Evolutionary conservation across 2,888 invertebrate species (phyloP).

Genomic region (Scaptomyza reducta): DNA sequence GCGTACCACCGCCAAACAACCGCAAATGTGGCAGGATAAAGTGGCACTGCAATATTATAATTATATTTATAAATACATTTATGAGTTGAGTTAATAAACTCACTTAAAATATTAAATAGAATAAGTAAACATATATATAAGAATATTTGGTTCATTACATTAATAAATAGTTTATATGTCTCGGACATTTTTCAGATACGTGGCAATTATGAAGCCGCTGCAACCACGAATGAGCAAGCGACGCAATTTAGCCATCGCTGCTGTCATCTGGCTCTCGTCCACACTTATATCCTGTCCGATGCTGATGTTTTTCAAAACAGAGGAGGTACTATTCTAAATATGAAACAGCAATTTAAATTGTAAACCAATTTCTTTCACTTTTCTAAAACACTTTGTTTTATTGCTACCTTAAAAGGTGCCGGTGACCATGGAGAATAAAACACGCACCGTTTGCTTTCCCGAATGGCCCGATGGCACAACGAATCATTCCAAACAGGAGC

Average conservation of each 20-base stretch:
- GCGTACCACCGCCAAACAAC: neutral
- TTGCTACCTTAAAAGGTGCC: slow-evolving; percentile 76
- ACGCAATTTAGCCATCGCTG: slow-evolving; percentile 92
- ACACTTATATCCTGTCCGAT: slow-evolving; percentile 93
- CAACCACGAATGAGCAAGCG: slow-evolving; percentile 94
- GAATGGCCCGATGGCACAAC: slow-evolving; percentile 94
- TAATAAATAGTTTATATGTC: slow-evolving; percentile 26
- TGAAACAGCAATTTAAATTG: neutral
- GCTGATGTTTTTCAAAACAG: slow-evolving; percentile 92
- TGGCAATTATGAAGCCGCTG: slow-evolving; percentile 97
- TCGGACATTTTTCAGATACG: slow-evolving; percentile 88
- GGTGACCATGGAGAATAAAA: slow-evolving; percentile 86
- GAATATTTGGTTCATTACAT: too few species aligned
- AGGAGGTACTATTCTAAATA: slow-evolving; percentile 75
- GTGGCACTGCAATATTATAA: neutral
- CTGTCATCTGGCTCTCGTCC: slow-evolving; percentile 93
- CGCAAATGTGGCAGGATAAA: neutral
- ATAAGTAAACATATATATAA: too few species aligned
- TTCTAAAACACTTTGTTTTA: slow-evolving; percentile 11
- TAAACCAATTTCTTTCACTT: neutral
- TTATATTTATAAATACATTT: neutral
- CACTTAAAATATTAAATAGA: too few species aligned
- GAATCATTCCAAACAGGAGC: slow-evolving; percentile 89
- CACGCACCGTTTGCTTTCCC: slow-evolving; percentile 91
- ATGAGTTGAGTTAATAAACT: neutral